Base-by-base conservation (phyloP, 2,888 invertebrate genomes). In the Acleris cristana region DNA sequence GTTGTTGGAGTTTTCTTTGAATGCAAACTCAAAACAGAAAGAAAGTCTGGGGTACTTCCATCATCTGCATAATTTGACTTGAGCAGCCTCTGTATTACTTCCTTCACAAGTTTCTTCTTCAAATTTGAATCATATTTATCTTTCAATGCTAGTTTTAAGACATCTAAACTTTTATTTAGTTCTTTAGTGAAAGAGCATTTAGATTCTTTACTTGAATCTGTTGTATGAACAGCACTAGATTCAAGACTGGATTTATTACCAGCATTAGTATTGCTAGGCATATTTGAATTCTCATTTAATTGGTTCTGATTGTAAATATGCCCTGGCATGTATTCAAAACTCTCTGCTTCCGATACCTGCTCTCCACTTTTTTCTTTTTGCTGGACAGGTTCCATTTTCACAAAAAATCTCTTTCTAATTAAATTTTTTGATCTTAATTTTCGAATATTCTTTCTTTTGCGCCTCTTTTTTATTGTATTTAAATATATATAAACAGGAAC, bases 291-390 rank as follows among this genome's bases (percentile, higher is more conserved):
- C 53, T 77, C 74, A 58, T 82, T 80, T 51, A 83, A 74, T 77
- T 88, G 84, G 65, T 89, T 93, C 74, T 94, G 93, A 74, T 94
- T 93, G 75, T 94, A 95, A 65, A 94, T 88, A 75, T 94, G 89
- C 2, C 93, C 94, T 59, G 93, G 93, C 85, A 94, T 88, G 78
- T 95, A 95, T 80, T 95, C 95, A 84, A 95, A 95, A 79, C 95
- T 95, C 75, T 95, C 95, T 44, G 95, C 95, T 77, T 94, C 94
- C 71, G 94, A 82, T 77, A 93, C 69, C 81, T 88, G 90, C 21
- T 85, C 87, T 71, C 79, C 86, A 76, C 77, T 87, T 81, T 84
- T 86, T 65, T 84, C 87, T 73, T 77, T 82, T 48, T 70, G 73
- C 67, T 74, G 77, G 55, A 76, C 69, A 64, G 76, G 79, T 72